Conservation (phyloP, 2,113 vertebrate species). For the Prinia subflava region DNA sequence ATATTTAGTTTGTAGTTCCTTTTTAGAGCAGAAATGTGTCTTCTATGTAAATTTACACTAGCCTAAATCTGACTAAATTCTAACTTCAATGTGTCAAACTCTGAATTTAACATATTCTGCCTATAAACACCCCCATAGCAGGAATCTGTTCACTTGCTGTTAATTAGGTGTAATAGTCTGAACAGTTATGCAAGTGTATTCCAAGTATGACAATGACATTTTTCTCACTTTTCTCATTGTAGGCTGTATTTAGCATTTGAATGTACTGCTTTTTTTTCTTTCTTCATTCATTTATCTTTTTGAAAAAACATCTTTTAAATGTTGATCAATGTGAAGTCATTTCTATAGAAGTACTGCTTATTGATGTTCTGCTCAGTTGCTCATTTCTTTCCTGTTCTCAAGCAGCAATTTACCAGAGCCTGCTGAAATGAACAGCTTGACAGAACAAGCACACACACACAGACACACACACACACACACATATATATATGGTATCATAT, state of each 20-base stretch:
- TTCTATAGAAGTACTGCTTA: background rate
- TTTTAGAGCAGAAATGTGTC: background rate
- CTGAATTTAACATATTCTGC: background rate
- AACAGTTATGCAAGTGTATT: constrained; percentile 28
- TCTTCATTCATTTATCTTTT: constrained; percentile 40
- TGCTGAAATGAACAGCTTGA: background rate
- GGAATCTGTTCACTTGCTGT: background rate
- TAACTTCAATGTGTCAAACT: background rate
- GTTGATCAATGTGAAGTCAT: constrained; percentile 43
- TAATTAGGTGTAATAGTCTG: constrained; percentile 42
- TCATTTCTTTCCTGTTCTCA: constrained; percentile 36
- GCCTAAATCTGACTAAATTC: background rate
- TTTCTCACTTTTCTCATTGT: constrained; percentile 28
- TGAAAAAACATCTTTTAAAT: background rate
- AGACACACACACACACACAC: background rate
- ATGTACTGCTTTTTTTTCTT: constrained; percentile 2
- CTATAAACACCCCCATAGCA: background rate
- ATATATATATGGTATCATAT: background rate
- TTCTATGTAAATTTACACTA: background rate
- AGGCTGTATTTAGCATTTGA: constrained; percentile 43
- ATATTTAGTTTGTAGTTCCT: background rate
- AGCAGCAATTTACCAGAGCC: constrained; percentile 14
- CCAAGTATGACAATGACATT: background rate
- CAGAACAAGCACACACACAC: background rate
- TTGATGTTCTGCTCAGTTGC: constrained; percentile 50